Conservation (phyloP, 2,888 invertebrate species). For the Exephanes ischioxanthus region DNA sequence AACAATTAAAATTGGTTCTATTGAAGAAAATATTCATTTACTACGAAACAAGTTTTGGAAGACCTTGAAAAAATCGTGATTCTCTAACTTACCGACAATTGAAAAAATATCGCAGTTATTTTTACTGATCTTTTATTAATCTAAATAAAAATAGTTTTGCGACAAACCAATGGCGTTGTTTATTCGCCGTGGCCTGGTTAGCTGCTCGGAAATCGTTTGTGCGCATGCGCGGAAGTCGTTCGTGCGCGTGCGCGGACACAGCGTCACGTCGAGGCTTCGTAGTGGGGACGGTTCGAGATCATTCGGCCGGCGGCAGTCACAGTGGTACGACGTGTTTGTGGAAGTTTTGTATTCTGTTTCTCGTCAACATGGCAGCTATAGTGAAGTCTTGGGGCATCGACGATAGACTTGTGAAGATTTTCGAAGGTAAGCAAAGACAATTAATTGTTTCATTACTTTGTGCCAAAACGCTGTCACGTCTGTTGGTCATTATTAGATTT, state of each 20-base stretch:
- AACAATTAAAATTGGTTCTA: slow-evolving; percentile 8
- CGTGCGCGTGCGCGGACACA: neutral
- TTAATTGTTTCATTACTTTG: neutral
- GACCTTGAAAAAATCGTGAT: slow-evolving; percentile 1
- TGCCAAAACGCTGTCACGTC: neutral
- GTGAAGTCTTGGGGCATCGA: neutral
- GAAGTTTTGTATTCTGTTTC: neutral
- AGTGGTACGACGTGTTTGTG: neutral
- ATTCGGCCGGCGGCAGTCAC: neutral
- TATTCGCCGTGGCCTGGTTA: neutral
- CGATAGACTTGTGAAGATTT: neutral
- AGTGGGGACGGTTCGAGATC: neutral
- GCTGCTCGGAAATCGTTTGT: neutral
- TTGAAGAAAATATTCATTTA: slow-evolving; percentile 2
- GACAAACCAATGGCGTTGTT: neutral
- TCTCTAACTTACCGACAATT: neutral
- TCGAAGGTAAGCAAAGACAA: slow-evolving; percentile 1
- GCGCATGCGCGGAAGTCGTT: neutral
- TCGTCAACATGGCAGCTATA: neutral
- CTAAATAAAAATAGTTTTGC: neutral
- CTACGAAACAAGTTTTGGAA: neutral
- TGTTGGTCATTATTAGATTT: neutral
- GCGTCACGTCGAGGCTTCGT: neutral
- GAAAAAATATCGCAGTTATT: slow-evolving; percentile 3
- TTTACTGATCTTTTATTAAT: neutral